These are phyloP conservation scores for Phaetusa simplex DNA, from an alignment of 2,113 vertebrate genomes.

Conservation along the genomic window DNA sequence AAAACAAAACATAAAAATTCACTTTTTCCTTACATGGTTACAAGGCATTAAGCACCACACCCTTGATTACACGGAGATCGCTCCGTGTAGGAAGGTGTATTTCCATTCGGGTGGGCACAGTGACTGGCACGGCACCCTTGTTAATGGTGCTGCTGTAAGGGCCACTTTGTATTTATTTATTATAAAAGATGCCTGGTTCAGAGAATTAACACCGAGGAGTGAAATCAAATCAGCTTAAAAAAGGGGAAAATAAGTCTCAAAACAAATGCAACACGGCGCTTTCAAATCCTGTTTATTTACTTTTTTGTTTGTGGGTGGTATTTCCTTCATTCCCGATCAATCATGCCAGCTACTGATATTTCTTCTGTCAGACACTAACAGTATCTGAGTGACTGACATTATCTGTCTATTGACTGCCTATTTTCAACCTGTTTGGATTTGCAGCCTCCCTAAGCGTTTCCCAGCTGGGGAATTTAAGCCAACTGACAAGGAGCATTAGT, in stretches of 20 bases:
- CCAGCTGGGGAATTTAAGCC: neutral
- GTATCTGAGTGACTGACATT: constrained; percentile 13
- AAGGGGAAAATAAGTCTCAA: neutral
- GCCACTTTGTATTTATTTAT: neutral
- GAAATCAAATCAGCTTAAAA: neutral
- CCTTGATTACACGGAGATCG: neutral
- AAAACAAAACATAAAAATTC: neutral
- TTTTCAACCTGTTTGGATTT: constrained; percentile 26
- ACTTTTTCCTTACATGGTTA: neutral
- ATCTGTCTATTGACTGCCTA: constrained; percentile 19
- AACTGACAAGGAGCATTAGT: neutral
- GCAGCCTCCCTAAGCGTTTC: neutral
- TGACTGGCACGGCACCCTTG: neutral
- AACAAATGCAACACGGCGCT: neutral
- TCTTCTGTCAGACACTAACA: constrained; percentile 3
- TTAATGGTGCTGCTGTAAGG: neutral
- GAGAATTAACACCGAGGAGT: neutral
- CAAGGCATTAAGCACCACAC: neutral
- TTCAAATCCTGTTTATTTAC: neutral
- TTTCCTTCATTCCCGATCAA: neutral
- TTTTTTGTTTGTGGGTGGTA: neutral
- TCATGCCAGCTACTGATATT: constrained; percentile 15
- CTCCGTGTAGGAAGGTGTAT: neutral
- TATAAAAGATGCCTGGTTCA: neutral
- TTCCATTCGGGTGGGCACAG: neutral